Evolutionary conservation across 2,113 vertebrate genomes (phyloP).

Genomic region (Corvus cornix): DNA sequence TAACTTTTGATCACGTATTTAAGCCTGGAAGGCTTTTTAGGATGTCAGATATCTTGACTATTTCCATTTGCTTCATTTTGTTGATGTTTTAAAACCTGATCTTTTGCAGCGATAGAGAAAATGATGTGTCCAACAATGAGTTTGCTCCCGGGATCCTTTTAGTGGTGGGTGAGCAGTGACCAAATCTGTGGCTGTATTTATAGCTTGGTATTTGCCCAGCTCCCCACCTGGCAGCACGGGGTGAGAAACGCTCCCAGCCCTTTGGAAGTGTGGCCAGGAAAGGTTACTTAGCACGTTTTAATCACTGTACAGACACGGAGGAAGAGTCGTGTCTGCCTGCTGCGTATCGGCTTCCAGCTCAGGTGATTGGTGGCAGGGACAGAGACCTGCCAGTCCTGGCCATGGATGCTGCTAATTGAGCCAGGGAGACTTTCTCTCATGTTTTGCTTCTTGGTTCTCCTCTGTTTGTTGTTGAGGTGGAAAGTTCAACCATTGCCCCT

Average conservation of each 20-base stretch:
- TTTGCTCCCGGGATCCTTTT: neutral
- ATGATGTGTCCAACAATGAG: fast-evolving
- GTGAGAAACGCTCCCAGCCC: fast-evolving
- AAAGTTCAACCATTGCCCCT: neutral
- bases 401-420: fast-evolving
- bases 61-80: neutral
- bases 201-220: fast-evolving
- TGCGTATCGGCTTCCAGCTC: fast-evolving
- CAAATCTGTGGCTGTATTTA: neutral
- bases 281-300: fast-evolving
- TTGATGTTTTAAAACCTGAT: neutral
- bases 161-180: neutral
- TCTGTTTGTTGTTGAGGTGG: neutral
- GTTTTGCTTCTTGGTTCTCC: fast-evolving
- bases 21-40: neutral
- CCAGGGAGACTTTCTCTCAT: fast-evolving
- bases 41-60: neutral
- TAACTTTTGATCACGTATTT: neutral
- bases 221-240: neutral
- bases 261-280: fast-evolving
- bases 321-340: neutral
- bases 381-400: neutral
- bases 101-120: neutral
- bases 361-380: fast-evolving
- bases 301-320: neutral